These are phyloP conservation scores for Lepidocyrtinus sp. DNA, from an alignment of 2,888 invertebrate species.

Conservation along the genomic window DNA sequence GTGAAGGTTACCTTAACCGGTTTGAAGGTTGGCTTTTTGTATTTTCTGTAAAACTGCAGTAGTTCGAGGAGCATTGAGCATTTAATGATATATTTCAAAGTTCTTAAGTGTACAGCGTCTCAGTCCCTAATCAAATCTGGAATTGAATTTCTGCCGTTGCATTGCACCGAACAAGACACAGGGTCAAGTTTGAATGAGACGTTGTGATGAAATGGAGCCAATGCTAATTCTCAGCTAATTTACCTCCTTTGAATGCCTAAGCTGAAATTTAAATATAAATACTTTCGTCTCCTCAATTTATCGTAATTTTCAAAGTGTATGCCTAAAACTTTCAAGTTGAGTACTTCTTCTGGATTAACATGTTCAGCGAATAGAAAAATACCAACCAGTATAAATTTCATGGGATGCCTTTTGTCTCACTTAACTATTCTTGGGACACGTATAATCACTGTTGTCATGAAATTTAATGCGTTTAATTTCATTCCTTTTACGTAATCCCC, in stretches of 20 bases:
- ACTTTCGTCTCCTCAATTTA: neutral
- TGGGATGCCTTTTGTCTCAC: too few species aligned
- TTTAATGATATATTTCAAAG: too few species aligned
- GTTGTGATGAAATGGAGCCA: neutral
- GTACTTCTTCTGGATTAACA: too few species aligned
- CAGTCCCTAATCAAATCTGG: too few species aligned
- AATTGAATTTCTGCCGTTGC: neutral
- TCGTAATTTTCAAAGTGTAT: too few species aligned
- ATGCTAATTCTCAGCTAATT: constrained; percentile 1
- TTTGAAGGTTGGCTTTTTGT: constrained; percentile 55
- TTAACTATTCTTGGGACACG: constrained; percentile 4
- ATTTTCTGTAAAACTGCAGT: neutral
- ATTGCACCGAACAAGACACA: neutral
- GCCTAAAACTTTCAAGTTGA: too few species aligned
- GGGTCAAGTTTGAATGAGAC: neutral
- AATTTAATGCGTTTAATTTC: neutral
- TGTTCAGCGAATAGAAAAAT: too few species aligned
- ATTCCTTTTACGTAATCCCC: neutral
- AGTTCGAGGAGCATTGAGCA: neutral
- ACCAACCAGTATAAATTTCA: too few species aligned
- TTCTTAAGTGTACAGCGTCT: too few species aligned
- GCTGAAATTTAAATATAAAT: neutral
- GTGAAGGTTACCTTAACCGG: constrained; percentile 60
- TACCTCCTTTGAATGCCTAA: neutral
- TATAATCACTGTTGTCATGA: constrained; percentile 2